Base-by-base conservation (phyloP, 2,113 vertebrate genomes). In the Anseranas semipalmata region DNA sequence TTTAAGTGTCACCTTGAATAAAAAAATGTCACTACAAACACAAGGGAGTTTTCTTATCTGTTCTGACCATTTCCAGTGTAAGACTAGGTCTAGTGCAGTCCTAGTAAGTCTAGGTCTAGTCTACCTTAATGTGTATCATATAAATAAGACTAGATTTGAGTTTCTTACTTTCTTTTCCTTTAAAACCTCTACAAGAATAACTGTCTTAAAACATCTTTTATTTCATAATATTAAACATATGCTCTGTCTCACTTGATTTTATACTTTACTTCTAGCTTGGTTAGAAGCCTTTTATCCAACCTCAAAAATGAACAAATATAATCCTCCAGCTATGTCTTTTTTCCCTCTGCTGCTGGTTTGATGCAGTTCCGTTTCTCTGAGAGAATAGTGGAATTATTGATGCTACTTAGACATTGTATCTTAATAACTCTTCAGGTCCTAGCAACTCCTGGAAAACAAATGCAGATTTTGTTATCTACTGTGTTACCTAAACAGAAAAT, bases 401-500 rank as follows among this genome's bases (percentile, higher is more conserved):
- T 59, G 13, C 3, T 48, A 6, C 25, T 79, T 43, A 67, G 53
- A 43, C 4, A 45, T 7, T 59, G 7, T n/a, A 24, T 60, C 12
- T 82, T 79, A 90, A 41, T 7, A 5, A 33, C 3, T 59, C 66
- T 76, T 90, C 30, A 72, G 19, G 18, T 77, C 18, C 30, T 71
- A 50, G 5, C 3, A 74, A 18, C 46, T 0, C 0, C 2, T 66
- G 15, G 11, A 85, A 27, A 89, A 33, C 16, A 27, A 9, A 37
- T 0, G 3, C 12, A 59, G 0, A 0, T 71, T 77, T 89, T 91
- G 3, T 15, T 78, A 15, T 48, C 21, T 37, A 8, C 21, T 50
- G 14, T 37, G 48, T 89, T 89, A 84, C 33, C 2, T 35, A 32
- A 81, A 35, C 48, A 41, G 2, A 24, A 9, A 12, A 11, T 41